These are phyloP conservation scores for Diprion similis DNA, from an alignment of 1,140 invertebrate species.

Conservation along the genomic window DNA sequence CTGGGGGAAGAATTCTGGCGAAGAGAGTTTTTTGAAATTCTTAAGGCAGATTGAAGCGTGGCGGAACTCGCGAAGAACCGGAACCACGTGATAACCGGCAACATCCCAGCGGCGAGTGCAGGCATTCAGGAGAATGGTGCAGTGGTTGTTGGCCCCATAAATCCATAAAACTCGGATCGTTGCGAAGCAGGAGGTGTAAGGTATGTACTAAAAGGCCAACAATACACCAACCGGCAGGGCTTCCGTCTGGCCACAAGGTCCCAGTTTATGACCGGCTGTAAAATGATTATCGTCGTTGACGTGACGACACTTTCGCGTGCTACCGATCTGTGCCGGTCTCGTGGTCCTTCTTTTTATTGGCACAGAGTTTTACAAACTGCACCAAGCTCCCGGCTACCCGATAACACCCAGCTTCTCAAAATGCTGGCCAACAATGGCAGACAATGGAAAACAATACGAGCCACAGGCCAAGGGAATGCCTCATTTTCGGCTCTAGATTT, in stretches of 20 bases:
- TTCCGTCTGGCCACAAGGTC: constrained; percentile 35
- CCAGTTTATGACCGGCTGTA: constrained; percentile 44
- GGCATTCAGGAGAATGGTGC: background rate
- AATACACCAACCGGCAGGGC: background rate
- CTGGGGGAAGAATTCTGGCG: background rate
- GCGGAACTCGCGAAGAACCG: constrained; percentile 20
- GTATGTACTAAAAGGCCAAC: background rate
- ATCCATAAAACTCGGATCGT: constrained; percentile 22
- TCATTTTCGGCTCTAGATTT: background rate
- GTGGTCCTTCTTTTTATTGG: background rate
- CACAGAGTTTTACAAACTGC: background rate
- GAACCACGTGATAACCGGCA: constrained; percentile 25
- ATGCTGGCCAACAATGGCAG: background rate
- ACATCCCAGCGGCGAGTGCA: constrained; percentile 22
- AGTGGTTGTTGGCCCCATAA: constrained; percentile 22
- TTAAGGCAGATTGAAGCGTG: constrained; percentile 2
- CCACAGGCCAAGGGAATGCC: background rate
- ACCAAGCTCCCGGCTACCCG: background rate
- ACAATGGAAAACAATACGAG: background rate
- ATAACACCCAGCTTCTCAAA: background rate
- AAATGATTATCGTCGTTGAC: constrained; percentile 47
- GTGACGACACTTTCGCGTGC: constrained; percentile 49
- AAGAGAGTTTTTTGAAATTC: background rate
- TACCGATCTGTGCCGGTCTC: constrained; percentile 36
- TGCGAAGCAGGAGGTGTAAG: background rate